Conservation (phyloP, 2,888 invertebrate species). For the Nomada goodeniana region DNA sequence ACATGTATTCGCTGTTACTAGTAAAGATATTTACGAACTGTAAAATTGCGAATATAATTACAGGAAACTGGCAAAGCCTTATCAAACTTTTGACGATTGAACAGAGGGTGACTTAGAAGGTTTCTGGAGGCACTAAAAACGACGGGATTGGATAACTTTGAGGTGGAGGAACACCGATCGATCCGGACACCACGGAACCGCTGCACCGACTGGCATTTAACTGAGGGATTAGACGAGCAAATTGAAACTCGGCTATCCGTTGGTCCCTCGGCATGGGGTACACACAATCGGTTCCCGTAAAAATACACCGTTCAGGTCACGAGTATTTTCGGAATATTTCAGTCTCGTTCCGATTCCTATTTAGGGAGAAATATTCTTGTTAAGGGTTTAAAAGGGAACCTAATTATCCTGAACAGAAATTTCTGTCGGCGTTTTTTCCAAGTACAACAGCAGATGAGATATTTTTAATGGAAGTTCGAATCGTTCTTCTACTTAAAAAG, state of each 20-base stretch:
- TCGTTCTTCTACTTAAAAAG: no score
- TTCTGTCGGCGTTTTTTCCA: no score
- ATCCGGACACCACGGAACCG: conserved; percentile 53
- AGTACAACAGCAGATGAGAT: no score
- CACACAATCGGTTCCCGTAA: conserved; percentile 47
- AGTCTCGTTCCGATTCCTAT: conserved; percentile 3
- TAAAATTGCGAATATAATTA: not conserved
- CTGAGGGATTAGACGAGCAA: conserved; percentile 2
- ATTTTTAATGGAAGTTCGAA: no score
- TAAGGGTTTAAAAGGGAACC: not conserved
- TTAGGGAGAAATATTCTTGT: conserved; percentile 4
- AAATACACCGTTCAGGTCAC: conserved; percentile 60
- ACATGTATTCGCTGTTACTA: no score
- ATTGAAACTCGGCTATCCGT: conserved; percentile 64
- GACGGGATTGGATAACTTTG: not conserved
- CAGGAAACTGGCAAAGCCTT: not conserved
- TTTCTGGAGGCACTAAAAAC: not conserved
- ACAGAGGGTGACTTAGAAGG: no score
- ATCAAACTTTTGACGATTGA: not conserved
- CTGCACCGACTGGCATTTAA: conserved; percentile 63
- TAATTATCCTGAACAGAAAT: not conserved
- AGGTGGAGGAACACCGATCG: not conserved
- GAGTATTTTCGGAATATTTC: conserved; percentile 26
- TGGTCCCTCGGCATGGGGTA: conserved; percentile 78
- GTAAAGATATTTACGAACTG: not conserved